Base-by-base conservation (phyloP, 2,113 vertebrate genomes). In the Bombycilla garrulus region DNA sequence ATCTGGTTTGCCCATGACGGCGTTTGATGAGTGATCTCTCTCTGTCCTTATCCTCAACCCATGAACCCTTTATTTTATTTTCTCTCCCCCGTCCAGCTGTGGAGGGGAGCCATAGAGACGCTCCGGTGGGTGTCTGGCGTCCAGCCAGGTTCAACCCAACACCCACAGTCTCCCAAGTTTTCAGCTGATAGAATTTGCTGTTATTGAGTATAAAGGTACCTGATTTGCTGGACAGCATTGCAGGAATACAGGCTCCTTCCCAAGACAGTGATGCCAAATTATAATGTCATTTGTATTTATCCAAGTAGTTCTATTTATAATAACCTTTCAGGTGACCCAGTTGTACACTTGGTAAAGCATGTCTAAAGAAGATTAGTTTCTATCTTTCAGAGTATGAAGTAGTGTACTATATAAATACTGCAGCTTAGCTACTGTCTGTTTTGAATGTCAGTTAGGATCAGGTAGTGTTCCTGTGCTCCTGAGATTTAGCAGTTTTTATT, bases 371-470 rank as follows among this genome's bases (percentile, higher is more conserved):
- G 89, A 94, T 92, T 87, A 87, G 33, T 92, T 81, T 90, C 83
- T 35, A 1, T 78, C 86, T 88, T 96, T 47, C 61, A 58, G 66
- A 19, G 29, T 90, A 60, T 94, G 88, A 95, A 89, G 90, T 78
- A 56, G 40, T 40, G 74, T 62, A 73, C 89, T 90, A 81, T 94
- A 92, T 86, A 89, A 94, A 89, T 90, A 70, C 42, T 81, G 66
- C 73, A 91, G 72, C 80, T 96, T 90, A 95, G 53, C 60, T 86
- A 71, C 66, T 56, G 24, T 74, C 80, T 95, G 42, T 60, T 76
- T 74, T 82, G 77, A 87, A 81, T 77, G 82, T 91, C 88, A 95
- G 85, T 90, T 94, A 95, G 88, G 84, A 94, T 95, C 76, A 95
- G 72, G 83, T 85, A 95, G 81, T 69, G 66, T 87, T 95, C 90